Percentiles rank a stretch among this genome's conserved stretches.
phyloP scores from a whole-genome alignment of 2,888 invertebrate genomes.

The Caenorhabditis japonica region DNA sequence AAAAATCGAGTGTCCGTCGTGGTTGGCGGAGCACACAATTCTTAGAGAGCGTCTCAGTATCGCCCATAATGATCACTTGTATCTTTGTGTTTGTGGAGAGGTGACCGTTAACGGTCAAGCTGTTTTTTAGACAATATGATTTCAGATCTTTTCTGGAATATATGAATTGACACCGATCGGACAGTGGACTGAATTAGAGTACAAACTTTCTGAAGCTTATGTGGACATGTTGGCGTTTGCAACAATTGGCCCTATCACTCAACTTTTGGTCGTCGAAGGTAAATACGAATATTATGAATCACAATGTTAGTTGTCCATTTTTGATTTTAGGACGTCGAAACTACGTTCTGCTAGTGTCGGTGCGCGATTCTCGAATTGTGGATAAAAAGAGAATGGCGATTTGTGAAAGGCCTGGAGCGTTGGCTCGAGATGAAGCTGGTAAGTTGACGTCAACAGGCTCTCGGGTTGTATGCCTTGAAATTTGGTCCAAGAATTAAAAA shows the following conservation, averaged over 20 bases:
- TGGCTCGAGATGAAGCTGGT: constrained; percentile 66
- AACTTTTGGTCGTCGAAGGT: constrained; percentile 64
- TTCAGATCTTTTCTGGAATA: constrained; percentile 63
- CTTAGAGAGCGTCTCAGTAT: constrained; percentile 59
- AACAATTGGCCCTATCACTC: constrained; percentile 65
- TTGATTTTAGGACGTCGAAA: constrained; percentile 62
- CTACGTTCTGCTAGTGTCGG: constrained; percentile 59
- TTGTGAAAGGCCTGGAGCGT: constrained; percentile 61
- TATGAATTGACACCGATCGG: constrained; percentile 63
- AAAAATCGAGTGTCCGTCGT: constrained; percentile 62
- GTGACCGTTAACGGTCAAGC: constrained; percentile 12
- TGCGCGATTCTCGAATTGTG: constrained; percentile 59
- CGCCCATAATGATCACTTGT: constrained; percentile 63
- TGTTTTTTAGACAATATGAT: not conserved
- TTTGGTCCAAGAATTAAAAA: constrained; percentile 1
- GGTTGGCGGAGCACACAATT: constrained; percentile 57
- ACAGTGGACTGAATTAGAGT: constrained; percentile 66
- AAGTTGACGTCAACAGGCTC: not conserved
- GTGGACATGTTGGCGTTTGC: constrained; percentile 64
- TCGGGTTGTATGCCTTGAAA: too few relatives aligned
- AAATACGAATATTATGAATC: not conserved
- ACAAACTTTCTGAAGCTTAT: constrained; percentile 62
- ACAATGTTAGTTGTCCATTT: too few relatives aligned
- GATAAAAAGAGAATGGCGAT: constrained; percentile 60
- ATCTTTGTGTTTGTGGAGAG: constrained; percentile 63